Percentiles rank a stretch among this genome's conserved stretches.
Evolutionary conservation across 2,113 vertebrate genomes (phyloP).

Genomic region (Phalacrocorax aristotelis): DNA sequence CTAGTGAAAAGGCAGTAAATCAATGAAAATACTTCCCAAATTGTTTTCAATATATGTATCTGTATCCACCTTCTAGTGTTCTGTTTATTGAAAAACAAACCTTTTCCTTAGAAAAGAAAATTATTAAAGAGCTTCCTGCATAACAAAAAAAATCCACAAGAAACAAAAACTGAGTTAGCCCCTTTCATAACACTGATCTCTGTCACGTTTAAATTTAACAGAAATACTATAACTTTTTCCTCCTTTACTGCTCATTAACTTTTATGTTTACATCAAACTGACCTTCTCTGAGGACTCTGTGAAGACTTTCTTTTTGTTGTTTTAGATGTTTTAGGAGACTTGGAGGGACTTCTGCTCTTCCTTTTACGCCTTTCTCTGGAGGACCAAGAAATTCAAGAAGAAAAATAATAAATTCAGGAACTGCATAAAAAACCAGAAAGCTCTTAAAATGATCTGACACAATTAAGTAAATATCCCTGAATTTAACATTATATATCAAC

Average conservation of each 20-base stretch:
- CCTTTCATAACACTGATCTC: background rate
- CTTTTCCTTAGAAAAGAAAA: background rate
- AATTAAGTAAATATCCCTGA: background rate
- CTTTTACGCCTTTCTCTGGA: constrained; percentile 79
- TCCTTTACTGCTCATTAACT: background rate
- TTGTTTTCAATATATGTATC: background rate
- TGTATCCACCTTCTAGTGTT: background rate
- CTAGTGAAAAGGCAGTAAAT: background rate
- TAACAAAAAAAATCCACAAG: background rate
- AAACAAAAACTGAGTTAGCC: background rate
- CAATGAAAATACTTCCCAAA: background rate
- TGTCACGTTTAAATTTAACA: background rate
- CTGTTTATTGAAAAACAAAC: background rate
- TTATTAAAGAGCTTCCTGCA: background rate
- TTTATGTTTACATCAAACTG: background rate
- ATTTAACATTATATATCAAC: background rate
- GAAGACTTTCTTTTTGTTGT: constrained; percentile 79
- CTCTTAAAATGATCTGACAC: background rate
- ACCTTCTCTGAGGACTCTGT: constrained; percentile 85
- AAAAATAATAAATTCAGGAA: background rate
- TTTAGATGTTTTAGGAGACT: constrained; percentile 74
- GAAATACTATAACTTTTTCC: background rate
- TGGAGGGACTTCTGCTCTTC: constrained; percentile 81
- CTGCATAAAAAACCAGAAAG: background rate
- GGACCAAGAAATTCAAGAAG: background rate